phyloP scores from a whole-genome alignment of 2,797 vertebrate species.

The Spea hammondii region DNA sequence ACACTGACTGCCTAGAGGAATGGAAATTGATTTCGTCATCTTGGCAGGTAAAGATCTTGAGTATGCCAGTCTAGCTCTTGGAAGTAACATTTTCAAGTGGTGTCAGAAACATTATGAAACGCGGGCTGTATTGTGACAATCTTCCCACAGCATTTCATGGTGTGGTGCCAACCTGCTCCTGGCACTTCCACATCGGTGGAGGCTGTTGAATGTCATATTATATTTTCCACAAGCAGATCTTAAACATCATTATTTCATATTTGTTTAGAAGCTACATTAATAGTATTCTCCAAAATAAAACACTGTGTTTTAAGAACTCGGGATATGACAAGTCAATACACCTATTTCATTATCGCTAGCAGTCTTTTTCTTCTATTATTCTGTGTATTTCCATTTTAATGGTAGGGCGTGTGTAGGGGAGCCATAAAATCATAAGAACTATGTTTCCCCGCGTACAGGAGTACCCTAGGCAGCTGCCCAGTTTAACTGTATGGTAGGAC shows the following conservation, averaged over 20 bases:
- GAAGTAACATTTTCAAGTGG: conserved; percentile 42
- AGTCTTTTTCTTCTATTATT: no score
- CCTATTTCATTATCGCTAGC: no score
- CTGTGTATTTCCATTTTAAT: no score
- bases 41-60: conserved; percentile 47
- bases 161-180: conserved; percentile 42
- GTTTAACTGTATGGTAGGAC: no score
- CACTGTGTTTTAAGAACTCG: no score
- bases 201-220: conserved; percentile 35
- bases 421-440: no score
- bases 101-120: conserved; percentile 52
- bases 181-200: conserved; percentile 31
- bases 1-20: conserved; percentile 46
- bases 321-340: no score
- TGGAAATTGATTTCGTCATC: conserved; percentile 50
- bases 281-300: background rate
- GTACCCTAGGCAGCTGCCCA: no score
- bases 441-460: no score
- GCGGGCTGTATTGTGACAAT: conserved; percentile 52
- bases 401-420: no score
- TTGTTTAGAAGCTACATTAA: conserved; percentile 11
- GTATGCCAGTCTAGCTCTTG: conserved; percentile 48
- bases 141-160: conserved; percentile 45
- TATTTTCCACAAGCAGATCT: conserved; percentile 36
- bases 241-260: conserved; percentile 27